Conservation (phyloP, 2,113 vertebrate genomes). For the Podarcis muralis region DNA sequence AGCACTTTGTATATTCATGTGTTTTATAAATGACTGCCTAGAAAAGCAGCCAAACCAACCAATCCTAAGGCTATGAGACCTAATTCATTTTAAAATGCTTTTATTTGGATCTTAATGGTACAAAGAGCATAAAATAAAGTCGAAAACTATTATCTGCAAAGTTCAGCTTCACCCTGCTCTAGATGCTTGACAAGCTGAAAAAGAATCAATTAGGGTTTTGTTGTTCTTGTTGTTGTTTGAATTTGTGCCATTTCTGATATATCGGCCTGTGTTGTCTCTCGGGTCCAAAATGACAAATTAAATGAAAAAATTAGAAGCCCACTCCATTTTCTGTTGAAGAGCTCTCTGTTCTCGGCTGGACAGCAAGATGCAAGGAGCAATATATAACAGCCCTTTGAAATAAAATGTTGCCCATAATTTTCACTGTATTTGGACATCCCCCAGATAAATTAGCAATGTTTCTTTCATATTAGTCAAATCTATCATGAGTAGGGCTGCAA, state of each 20-base stretch:
- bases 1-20: neutral
- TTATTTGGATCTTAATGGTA: neutral
- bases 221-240: neutral
- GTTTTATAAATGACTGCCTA: neutral
- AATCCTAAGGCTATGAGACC: neutral
- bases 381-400: neutral
- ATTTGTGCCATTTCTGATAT: neutral
- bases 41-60: neutral
- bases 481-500: neutral
- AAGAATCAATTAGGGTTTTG: neutral
- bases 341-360: neutral
- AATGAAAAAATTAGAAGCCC: neutral
- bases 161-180: neutral
- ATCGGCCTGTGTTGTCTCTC: neutral
- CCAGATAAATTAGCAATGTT: neutral
- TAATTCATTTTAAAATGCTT: neutral
- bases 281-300: neutral
- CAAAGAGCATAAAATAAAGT: neutral
- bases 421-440: neutral
- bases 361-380: neutral
- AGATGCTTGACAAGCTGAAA: neutral
- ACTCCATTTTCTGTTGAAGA: neutral
- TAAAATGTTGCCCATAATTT: constrained; percentile 12
- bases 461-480: neutral
- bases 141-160: neutral